Percentiles rank a stretch among this genome's conserved stretches.
Conservation (phyloP, 1,140 invertebrate species). For the Pararge aegeria region DNA sequence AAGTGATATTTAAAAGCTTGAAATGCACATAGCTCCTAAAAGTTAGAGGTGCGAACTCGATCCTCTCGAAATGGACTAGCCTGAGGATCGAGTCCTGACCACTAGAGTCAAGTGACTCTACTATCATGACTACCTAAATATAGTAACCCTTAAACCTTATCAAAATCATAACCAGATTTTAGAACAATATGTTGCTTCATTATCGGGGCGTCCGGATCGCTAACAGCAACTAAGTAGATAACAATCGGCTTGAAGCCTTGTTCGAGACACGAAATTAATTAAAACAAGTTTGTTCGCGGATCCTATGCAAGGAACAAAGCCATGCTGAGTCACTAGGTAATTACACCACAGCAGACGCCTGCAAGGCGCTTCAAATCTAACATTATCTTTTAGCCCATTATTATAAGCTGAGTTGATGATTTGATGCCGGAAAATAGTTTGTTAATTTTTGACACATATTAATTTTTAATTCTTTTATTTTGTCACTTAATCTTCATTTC, state of each 20-base stretch:
- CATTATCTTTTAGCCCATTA: constrained; percentile 54
- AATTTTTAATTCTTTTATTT: too few species aligned
- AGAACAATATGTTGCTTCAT: constrained; percentile 70
- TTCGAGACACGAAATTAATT: constrained; percentile 79
- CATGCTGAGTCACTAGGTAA: constrained; percentile 76
- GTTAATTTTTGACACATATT: too few species aligned
- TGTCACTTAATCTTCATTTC: too few species aligned
- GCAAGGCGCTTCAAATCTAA: constrained; percentile 57
- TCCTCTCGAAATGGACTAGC: too few species aligned
- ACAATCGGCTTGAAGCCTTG: constrained; percentile 75
- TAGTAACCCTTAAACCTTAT: constrained; percentile 30
- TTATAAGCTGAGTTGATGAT: constrained; percentile 28
- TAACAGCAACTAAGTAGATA: constrained; percentile 78
- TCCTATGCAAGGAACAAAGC: constrained; percentile 76
- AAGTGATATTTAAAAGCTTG: too few species aligned
- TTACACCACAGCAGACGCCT: constrained; percentile 65
- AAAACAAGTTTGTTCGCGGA: constrained; percentile 79
- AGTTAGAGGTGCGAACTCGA: too few species aligned
- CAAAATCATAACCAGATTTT: constrained; percentile 45
- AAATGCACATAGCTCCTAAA: too few species aligned
- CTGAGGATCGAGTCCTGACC: too few species aligned
- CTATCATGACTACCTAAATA: too few species aligned
- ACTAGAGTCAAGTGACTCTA: too few species aligned
- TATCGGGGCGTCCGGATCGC: constrained; percentile 66
- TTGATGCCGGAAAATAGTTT: neutral